Evolutionary conservation across 2,113 vertebrate genomes (phyloP), one percentile per base, ranked within the genome.

Genomic region (Rhinolophus ferrumequinum): DNA sequence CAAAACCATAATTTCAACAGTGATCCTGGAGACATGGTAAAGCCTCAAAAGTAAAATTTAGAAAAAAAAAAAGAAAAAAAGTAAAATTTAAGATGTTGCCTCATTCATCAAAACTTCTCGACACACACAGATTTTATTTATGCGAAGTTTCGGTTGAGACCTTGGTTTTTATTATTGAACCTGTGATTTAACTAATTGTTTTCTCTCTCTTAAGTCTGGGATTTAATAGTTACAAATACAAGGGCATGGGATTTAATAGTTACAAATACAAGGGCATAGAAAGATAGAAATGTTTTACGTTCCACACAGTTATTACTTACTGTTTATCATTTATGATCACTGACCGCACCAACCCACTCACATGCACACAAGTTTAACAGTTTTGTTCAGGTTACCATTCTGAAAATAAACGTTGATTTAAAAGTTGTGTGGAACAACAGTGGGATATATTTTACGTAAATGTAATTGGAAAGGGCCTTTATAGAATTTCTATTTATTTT

Each of bases 391-490:
- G 54, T 18, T 92, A 70, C 67, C 90, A 19, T 91, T 96, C 81
- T 95, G 80, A 96, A 97, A 97, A 96, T 88, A 97, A 95, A 95
- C 70, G 47, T 95, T 33, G 80, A 95, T 83, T 77, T 76, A 82
- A 69, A 90, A 8, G 18, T 83, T 33, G 11, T 52, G 16, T 87
- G 50, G 18, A 93, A 93, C 86, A 95, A 82, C 7, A 67, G 64
- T 73, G 50, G 82, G 77, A 33, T 66, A 85, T 83, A 91, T 88
- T 72, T 47, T 92, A 95, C 87, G 35, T 79, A 94, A 64, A 96
- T 66, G 50, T 77, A 94, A 30, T 21, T 41, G 11, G 21, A 18
- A 58, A 66, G 12, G 56, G 38, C 13, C 18, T 84, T 76, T 72
- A 35, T 30, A 47, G n/a, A 56, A 86, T 81, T 80, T 67, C 64